phyloP scores from a whole-genome alignment of 2,888 invertebrate species.

The Dicyrtomina minuta region DNA sequence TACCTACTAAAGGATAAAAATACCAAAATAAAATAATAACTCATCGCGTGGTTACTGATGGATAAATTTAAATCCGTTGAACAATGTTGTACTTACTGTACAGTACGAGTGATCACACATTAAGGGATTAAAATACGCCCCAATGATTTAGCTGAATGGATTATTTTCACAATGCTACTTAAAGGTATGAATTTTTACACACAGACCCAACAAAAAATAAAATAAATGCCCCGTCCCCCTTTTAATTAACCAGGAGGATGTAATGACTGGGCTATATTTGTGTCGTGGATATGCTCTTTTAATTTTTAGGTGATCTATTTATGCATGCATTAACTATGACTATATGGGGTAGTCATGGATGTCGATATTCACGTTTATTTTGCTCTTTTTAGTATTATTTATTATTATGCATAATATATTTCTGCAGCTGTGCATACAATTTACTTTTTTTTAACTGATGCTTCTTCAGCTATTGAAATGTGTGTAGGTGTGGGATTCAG shows the following conservation, averaged over 20 bases:
- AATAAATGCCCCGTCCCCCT: neutral
- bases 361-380: neutral
- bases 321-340: neutral
- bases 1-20: no score
- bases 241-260: constrained; percentile 6
- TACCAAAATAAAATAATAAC: neutral
- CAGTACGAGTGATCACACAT: constrained; percentile 2
- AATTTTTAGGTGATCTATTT: constrained; percentile 11
- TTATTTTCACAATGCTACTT: constrained; percentile 35
- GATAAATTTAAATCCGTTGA: constrained; percentile 11
- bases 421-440: no score
- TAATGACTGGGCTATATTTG: neutral
- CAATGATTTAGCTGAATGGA: constrained; percentile 35
- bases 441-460: no score
- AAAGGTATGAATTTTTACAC: constrained; percentile 28
- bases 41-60: constrained; percentile 11
- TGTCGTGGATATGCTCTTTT: constrained; percentile 17
- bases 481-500: no score
- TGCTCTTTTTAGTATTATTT: neutral
- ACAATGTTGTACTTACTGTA: neutral
- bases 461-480: no score
- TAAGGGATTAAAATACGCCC: constrained; percentile 34
- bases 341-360: no score
- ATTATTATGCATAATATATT: no score
- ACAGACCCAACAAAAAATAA: neutral